phyloP scores from a whole-genome alignment of 1,140 invertebrate species.

The Aricia agestis region DNA sequence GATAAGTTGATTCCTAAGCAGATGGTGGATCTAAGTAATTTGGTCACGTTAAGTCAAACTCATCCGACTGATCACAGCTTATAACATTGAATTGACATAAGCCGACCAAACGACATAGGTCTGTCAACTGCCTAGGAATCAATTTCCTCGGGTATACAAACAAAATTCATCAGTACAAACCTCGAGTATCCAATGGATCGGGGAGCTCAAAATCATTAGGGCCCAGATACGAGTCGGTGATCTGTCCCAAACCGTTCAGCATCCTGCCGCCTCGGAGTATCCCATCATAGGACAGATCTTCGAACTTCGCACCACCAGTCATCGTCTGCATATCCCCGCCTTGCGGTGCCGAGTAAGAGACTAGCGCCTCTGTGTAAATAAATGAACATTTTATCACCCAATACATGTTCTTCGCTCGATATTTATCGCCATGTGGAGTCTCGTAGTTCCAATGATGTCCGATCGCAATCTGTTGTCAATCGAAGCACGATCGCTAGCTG shows the following conservation, averaged over 20 bases:
- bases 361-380: constrained; percentile 81
- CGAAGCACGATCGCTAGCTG: too few species aligned
- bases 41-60: too few species aligned
- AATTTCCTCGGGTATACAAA: too few species aligned
- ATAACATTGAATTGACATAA: too few species aligned
- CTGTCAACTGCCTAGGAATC: too few species aligned
- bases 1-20: too few species aligned
- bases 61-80: too few species aligned
- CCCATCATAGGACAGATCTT: constrained; percentile 93
- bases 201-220: constrained; percentile 77
- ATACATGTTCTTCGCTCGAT: not conserved
- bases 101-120: too few species aligned
- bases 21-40: too few species aligned
- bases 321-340: constrained; percentile 84
- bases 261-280: constrained; percentile 80
- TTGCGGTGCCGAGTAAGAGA: constrained; percentile 87
- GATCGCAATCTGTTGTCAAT: too few species aligned
- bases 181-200: constrained; percentile 72
- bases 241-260: constrained; percentile 88
- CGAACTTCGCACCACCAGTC: constrained; percentile 87
- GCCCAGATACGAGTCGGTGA: constrained; percentile 82
- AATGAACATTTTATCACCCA: constrained; percentile 41
- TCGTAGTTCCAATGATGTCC: too few species aligned
- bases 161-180: constrained; percentile 37
- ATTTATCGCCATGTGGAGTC: not conserved